Percentiles rank a stretch among this genome's conserved stretches.
Conservation (phyloP, 2,888 invertebrate genomes). For the Chalcosyrphus nemorum region DNA sequence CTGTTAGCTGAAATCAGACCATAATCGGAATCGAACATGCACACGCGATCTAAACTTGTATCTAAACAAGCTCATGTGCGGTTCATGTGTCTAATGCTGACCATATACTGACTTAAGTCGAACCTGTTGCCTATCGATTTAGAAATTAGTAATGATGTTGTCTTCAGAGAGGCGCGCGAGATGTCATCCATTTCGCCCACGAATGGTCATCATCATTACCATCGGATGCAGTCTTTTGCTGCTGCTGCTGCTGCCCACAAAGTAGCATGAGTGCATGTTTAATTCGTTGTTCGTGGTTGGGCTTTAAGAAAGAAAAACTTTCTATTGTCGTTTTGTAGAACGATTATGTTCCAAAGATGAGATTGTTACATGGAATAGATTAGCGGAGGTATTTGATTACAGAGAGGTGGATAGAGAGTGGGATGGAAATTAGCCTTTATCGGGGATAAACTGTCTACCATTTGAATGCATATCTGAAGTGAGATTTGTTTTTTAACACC, state of each 20-base stretch:
- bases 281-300: not conserved
- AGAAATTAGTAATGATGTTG: conserved; percentile 13
- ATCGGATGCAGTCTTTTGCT: not conserved
- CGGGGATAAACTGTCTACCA: not conserved
- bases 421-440: not conserved
- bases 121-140: not conserved
- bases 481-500: not conserved
- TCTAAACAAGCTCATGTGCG: too few species aligned
- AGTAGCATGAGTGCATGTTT: not conserved
- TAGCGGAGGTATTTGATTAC: conserved; percentile 4
- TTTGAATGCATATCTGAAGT: not conserved
- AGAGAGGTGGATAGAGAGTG: not conserved
- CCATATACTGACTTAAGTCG: not conserved
- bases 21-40: conserved; percentile 58
- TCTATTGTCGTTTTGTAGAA: not conserved
- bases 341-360: not conserved
- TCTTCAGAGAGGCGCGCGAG: too few species aligned
- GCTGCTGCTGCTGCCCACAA: too few species aligned
- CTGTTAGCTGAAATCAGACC: conserved; percentile 24
- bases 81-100: not conserved
- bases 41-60: conserved; percentile 18
- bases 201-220: conserved; percentile 1
- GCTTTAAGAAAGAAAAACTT: not conserved
- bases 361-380: conserved; percentile 7
- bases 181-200: conserved; percentile 6